Percentiles rank a stretch among this genome's conserved stretches.
Evolutionary conservation across 2,888 invertebrate genomes (phyloP).

Genomic region (Ommatoiulus sabulosus): DNA sequence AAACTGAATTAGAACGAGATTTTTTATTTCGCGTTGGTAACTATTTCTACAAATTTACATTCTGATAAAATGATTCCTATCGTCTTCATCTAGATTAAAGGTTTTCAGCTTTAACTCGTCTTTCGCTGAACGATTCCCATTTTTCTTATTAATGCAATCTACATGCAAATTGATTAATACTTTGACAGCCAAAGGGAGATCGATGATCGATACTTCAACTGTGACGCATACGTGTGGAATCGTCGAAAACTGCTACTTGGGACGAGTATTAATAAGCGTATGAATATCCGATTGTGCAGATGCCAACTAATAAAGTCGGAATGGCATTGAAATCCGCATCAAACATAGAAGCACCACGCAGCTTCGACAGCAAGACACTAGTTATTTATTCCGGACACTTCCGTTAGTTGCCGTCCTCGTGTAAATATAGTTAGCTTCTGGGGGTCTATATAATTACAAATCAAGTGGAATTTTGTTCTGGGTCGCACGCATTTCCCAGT

Average conservation of each 20-base stretch:
- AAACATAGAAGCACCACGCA: background rate
- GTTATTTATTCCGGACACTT: slow-evolving; percentile 13
- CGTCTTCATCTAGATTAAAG: too few species aligned
- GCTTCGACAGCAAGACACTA: background rate
- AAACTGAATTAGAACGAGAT: too few species aligned
- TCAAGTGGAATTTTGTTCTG: background rate
- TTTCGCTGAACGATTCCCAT: background rate
- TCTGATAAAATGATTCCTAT: too few species aligned
- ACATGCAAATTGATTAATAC: background rate
- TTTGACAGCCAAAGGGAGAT: background rate
- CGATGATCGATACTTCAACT: background rate
- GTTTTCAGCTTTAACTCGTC: background rate
- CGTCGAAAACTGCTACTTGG: too few species aligned
- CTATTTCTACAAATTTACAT: too few species aligned
- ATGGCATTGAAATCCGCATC: background rate
- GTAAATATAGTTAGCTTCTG: background rate
- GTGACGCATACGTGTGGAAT: background rate
- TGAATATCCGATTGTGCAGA: background rate
- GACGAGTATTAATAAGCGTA: too few species aligned
- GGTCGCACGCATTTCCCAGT: background rate
- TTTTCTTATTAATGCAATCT: background rate
- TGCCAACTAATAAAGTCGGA: background rate
- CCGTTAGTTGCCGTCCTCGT: slow-evolving; percentile 2
- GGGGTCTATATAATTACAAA: background rate
- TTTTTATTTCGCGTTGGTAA: too few species aligned